Conservation (phyloP, 2,888 invertebrate genomes). For the Podotricha telesiphe region DNA sequence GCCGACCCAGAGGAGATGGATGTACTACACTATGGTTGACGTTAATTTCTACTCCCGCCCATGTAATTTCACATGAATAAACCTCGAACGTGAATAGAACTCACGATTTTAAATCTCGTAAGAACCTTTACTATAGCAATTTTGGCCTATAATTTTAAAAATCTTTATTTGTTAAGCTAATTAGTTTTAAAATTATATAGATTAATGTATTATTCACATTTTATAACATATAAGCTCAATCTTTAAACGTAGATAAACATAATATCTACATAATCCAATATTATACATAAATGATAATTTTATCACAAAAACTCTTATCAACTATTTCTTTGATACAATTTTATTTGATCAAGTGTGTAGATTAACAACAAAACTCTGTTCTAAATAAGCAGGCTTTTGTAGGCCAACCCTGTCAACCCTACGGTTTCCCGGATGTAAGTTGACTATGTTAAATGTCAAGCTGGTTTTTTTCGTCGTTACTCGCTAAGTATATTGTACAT, state of each 20-base stretch:
- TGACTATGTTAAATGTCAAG: conserved; percentile 27
- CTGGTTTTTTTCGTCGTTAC: conserved; percentile 17
- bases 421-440: conserved; percentile 58
- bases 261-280: not conserved
- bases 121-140: not conserved
- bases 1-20: conserved; percentile 9
- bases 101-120: not conserved
- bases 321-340: conserved; percentile 12
- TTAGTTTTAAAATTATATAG: conserved; percentile 6
- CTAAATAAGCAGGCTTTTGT: conserved; percentile 64
- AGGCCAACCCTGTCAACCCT: conserved; percentile 57
- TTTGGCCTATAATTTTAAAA: not conserved
- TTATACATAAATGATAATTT: conserved; percentile 6
- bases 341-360: conserved; percentile 78
- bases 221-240: conserved; percentile 7
- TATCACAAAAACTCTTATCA: not conserved
- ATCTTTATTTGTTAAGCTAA: not conserved
- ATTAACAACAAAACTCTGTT: conserved; percentile 69
- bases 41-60: conserved; percentile 15
- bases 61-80: conserved; percentile 9
- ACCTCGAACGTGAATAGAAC: conserved; percentile 15
- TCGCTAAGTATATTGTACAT: conserved; percentile 15
- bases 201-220: not conserved
- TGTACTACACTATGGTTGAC: conserved; percentile 9
- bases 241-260: conserved; percentile 6